Evolutionary conservation across 2,888 invertebrate species (phyloP).

Genomic region (Hanleya hanleyi): DNA sequence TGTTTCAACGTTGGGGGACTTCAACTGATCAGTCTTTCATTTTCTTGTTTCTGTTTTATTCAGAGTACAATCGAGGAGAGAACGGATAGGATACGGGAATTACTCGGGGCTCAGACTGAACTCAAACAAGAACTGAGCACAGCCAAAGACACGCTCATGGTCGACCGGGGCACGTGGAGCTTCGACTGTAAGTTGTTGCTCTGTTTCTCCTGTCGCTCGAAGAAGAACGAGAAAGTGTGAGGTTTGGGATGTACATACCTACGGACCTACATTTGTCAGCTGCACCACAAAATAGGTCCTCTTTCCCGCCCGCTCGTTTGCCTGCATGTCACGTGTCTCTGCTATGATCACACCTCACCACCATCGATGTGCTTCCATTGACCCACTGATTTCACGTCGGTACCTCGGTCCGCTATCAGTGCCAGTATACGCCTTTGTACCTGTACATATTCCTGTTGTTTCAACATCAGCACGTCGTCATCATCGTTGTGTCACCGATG

Average conservation of each 20-base stretch:
- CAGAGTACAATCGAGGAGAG: conserved; percentile 72
- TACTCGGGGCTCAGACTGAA: conserved; percentile 72
- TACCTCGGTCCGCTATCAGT: too few species aligned
- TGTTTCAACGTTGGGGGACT: too few species aligned
- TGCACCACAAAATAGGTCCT: too few species aligned
- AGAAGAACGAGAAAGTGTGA: conserved; percentile 13
- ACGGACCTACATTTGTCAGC: not conserved
- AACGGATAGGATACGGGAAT: conserved; percentile 59
- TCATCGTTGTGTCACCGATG: not conserved
- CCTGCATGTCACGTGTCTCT: too few species aligned
- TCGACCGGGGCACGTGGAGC: conserved; percentile 76
- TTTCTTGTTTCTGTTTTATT: conserved; percentile 3
- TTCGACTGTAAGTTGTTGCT: conserved; percentile 76
- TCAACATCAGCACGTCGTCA: not conserved
- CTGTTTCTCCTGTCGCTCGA: conserved; percentile 55
- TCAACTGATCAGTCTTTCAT: not conserved
- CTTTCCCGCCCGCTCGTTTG: too few species aligned
- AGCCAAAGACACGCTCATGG: conserved; percentile 76
- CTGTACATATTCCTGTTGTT: conserved; percentile 3
- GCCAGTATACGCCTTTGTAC: too few species aligned
- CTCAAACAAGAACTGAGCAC: conserved; percentile 76
- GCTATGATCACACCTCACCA: not conserved
- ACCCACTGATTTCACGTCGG: too few species aligned
- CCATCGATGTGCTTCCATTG: not conserved
- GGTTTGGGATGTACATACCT: not conserved